These are phyloP conservation scores for Epizoanthus illoricatus DNA, from an alignment of 92 coral and sea anemone species.

Conservation along the genomic window DNA sequence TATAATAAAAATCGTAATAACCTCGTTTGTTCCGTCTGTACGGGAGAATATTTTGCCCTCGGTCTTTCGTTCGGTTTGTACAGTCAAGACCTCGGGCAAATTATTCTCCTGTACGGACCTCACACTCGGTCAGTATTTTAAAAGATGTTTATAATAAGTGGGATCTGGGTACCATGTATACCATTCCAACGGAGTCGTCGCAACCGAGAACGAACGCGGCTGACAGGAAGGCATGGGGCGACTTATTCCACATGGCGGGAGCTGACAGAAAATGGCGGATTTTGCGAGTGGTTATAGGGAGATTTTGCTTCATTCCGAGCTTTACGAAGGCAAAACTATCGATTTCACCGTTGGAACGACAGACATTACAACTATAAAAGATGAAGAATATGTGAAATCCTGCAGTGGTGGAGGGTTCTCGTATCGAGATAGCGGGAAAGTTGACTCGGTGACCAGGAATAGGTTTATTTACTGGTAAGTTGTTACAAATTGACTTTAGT, in stretches of 20 bases:
- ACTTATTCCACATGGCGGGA: conserved; percentile 56
- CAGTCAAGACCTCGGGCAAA: too few species aligned
- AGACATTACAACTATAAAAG: conserved; percentile 72
- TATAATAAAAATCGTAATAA: too few species aligned
- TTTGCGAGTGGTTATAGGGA: conserved; percentile 70
- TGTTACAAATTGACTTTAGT: too few species aligned
- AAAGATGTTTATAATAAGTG: too few species aligned
- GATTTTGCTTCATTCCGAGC: conserved; percentile 66
- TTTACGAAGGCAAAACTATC: conserved; percentile 47
- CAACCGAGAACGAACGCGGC: not conserved
- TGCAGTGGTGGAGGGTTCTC: conserved; percentile 87
- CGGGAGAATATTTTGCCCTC: too few species aligned
- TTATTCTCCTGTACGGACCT: too few species aligned
- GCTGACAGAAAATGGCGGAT: conserved; percentile 85
- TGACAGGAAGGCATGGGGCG: conserved; percentile 2
- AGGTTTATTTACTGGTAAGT: conserved; percentile 90
- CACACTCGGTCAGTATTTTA: too few species aligned
- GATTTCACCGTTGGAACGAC: conserved; percentile 71
- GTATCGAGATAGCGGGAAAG: conserved; percentile 63
- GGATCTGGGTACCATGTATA: not conserved
- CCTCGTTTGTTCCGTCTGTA: too few species aligned
- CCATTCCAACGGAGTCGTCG: not conserved
- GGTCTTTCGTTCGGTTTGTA: too few species aligned
- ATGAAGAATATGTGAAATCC: conserved; percentile 72
- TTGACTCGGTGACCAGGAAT: conserved; percentile 74